Conservation (phyloP, 2,113 vertebrate species). For the Xyliphius kryptos region DNA sequence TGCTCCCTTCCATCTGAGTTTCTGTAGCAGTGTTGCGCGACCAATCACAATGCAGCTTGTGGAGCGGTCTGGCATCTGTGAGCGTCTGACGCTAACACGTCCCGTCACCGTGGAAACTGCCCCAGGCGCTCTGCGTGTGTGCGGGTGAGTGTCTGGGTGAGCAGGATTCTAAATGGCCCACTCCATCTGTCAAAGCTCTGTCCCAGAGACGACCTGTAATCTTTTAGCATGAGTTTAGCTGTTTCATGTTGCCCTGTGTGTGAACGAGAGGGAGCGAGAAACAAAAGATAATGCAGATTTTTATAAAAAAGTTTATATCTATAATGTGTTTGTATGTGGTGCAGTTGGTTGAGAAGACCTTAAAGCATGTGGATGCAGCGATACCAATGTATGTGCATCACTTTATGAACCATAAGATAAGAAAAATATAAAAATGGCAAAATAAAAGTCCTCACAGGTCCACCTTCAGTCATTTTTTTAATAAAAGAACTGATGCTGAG, state of each 20-base stretch:
- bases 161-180: slow-evolving; percentile 43
- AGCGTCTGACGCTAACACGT: slow-evolving; percentile 41
- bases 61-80: slow-evolving; percentile 40
- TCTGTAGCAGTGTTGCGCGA: slow-evolving; percentile 28
- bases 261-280: no score
- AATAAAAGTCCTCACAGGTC: no score
- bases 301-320: no score
- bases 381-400: no score
- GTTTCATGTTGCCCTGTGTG: slow-evolving; percentile 19
- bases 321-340: no score
- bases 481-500: no score
- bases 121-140: slow-evolving; percentile 33
- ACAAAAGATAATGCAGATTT: no score
- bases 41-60: slow-evolving; percentile 33
- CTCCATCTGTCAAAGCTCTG: slow-evolving; percentile 40
- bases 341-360: no score
- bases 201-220: slow-evolving; percentile 34
- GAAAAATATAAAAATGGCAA: no score
- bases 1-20: slow-evolving; percentile 30
- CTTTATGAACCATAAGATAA: no score
- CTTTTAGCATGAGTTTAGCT: slow-evolving; percentile 30
- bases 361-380: no score
- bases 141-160: slow-evolving; percentile 38
- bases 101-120: slow-evolving; percentile 47
- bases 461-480: no score